Percentiles rank a stretch among this genome's conserved stretches.
Conservation (phyloP, 2,113 vertebrate genomes). For the Azemiops feae region DNA sequence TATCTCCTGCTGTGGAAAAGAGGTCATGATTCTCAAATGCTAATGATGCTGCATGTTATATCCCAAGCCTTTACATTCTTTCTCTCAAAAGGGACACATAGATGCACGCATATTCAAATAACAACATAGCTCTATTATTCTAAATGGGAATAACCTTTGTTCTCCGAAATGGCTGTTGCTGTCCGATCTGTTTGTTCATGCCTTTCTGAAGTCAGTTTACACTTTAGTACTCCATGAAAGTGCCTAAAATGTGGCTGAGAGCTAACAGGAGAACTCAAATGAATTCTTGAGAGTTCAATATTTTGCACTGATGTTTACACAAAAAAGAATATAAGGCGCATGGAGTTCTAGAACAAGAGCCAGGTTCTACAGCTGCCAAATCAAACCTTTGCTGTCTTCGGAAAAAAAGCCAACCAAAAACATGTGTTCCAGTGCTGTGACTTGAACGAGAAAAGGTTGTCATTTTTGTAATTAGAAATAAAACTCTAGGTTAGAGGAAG, state of each 20-base stretch:
- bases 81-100: background rate
- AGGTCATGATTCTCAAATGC: background rate
- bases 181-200: background rate
- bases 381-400: constrained; percentile 43
- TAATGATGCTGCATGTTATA: background rate
- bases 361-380: constrained; percentile 62
- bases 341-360: constrained; percentile 31
- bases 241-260: background rate
- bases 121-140: background rate
- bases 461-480: constrained; percentile 40
- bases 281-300: background rate
- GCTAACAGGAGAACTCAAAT: constrained; percentile 25
- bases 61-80: background rate
- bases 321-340: background rate
- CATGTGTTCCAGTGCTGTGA: constrained; percentile 51
- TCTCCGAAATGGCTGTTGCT: background rate
- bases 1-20: background rate
- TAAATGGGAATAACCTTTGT: background rate
- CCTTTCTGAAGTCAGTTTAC: constrained; percentile 30
- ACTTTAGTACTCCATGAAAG: constrained; percentile 4
- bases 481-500: constrained; percentile 14
- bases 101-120: background rate
- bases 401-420: constrained; percentile 22
- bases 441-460: constrained; percentile 49
- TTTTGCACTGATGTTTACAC: constrained; percentile 8